These are phyloP conservation scores for Gallinago paraguaiae DNA, from an alignment of 2,113 vertebrate genomes.

Conservation along the genomic window DNA sequence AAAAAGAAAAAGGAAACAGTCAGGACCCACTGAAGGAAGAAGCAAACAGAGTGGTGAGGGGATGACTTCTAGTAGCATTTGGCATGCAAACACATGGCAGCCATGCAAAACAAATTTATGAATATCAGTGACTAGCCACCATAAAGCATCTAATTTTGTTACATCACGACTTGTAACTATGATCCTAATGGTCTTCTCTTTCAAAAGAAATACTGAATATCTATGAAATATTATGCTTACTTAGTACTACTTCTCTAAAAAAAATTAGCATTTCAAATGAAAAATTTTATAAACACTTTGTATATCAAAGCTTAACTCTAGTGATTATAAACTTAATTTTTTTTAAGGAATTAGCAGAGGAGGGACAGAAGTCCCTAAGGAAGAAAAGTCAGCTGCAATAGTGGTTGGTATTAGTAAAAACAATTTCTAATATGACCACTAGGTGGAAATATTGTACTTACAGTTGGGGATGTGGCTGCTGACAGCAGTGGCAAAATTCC, in stretches of 20 bases:
- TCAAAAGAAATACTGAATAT: background rate
- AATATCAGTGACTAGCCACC: background rate
- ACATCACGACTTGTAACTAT: background rate
- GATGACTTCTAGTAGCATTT: background rate
- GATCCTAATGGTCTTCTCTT: background rate
- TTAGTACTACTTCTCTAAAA: background rate
- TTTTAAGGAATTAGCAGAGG: background rate
- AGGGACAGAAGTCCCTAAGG: background rate
- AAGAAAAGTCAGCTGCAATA: background rate
- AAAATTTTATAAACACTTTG: background rate
- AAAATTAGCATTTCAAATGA: background rate
- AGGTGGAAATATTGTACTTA: slow-evolving; percentile 84
- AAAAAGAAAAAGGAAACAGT: background rate
- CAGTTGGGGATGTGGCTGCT: slow-evolving; percentile 94
- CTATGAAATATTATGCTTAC: background rate
- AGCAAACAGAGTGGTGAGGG: background rate
- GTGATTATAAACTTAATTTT: background rate
- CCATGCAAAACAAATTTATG: background rate
- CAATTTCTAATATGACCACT: slow-evolving; percentile 61
- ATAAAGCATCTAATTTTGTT: background rate
- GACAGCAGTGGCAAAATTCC: slow-evolving; percentile 98
- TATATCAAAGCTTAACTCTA: background rate
- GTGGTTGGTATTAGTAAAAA: background rate
- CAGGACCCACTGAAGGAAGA: background rate
- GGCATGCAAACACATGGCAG: background rate